Conservation (phyloP, 2,113 vertebrate species). For the Labeo catla region DNA sequence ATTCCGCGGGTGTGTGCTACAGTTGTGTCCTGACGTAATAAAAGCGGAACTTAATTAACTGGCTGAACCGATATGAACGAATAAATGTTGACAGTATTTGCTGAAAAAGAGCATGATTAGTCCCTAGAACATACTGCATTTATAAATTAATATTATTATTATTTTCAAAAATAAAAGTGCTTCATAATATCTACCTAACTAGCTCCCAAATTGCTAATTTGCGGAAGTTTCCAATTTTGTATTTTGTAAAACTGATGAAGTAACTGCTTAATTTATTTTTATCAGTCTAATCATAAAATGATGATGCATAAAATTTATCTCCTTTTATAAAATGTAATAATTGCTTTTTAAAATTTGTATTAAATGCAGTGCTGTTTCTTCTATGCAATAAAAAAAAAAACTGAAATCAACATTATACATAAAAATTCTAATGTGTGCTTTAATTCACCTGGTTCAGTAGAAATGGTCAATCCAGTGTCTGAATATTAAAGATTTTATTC, state of each 20-base stretch:
- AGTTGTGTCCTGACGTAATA: not conserved
- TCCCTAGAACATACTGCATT: not conserved
- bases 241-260: not conserved
- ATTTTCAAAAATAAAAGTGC: not conserved
- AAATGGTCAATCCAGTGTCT: not conserved
- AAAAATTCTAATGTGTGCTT: no score
- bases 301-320: no score
- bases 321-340: no score
- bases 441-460: not conserved
- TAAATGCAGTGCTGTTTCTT: no score
- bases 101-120: not conserved
- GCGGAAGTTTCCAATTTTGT: not conserved
- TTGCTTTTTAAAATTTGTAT: no score
- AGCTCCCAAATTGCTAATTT: not conserved
- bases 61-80: no score
- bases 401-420: no score
- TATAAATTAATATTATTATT: not conserved
- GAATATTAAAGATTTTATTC: not conserved
- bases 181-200: not conserved
- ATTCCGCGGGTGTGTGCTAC: slow-evolving; percentile 29
- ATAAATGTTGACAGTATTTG: no score
- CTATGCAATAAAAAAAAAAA: no score
- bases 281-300: not conserved
- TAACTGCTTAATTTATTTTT: not conserved
- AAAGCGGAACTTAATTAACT: no score